Evolutionary conservation across 1,140 invertebrate genomes (phyloP).

Genomic region (Anastrepha obliqua): DNA sequence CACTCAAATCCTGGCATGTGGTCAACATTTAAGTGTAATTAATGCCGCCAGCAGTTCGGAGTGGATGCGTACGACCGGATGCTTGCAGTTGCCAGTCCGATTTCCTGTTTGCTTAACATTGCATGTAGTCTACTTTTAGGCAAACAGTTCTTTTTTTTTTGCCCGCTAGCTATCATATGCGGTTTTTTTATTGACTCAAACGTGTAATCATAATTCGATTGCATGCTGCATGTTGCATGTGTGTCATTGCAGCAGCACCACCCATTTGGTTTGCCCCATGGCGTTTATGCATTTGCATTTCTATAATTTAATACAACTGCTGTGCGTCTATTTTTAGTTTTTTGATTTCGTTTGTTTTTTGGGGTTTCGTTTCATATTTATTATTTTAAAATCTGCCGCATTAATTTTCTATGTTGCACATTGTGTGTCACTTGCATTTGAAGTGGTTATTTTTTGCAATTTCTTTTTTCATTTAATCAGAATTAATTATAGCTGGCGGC

Average conservation of each 20-base stretch:
- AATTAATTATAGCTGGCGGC: constrained; percentile 16
- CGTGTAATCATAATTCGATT: constrained; percentile 46
- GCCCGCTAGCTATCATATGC: neutral
- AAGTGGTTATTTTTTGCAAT: neutral
- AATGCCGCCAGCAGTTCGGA: constrained; percentile 50
- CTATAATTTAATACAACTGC: constrained; percentile 41
- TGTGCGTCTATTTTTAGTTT: neutral
- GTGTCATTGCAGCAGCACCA: neutral
- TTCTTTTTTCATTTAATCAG: constrained; percentile 13
- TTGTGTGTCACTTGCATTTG: constrained; percentile 33
- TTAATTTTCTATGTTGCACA: neutral
- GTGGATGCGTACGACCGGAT: neutral
- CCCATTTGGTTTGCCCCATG: neutral
- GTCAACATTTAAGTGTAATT: constrained; percentile 58
- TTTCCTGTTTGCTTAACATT: constrained; percentile 54
- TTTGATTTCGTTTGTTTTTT: neutral
- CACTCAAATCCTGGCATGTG: constrained; percentile 58
- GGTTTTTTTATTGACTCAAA: constrained; percentile 33
- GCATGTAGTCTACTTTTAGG: constrained; percentile 31
- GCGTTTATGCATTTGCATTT: neutral
- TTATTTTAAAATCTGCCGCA: constrained; percentile 1
- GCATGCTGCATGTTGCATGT: constrained; percentile 9
- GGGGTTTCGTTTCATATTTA: neutral
- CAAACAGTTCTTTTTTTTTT: neutral
- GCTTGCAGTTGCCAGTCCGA: constrained; percentile 40